Base-by-base conservation (phyloP, 2,888 invertebrate genomes). In the Noctua fimbriata region DNA sequence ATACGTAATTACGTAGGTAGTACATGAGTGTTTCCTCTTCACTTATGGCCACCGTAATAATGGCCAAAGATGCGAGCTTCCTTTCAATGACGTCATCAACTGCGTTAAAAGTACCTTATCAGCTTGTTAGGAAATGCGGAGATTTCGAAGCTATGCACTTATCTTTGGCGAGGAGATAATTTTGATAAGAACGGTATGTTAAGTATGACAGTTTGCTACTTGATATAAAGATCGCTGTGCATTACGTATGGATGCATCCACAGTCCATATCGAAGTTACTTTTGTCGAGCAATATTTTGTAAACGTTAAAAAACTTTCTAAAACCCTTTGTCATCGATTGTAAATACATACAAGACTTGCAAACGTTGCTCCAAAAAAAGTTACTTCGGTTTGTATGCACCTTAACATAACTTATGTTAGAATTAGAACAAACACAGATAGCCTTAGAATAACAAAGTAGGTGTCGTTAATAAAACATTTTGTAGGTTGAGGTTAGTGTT, bases 151-250 rank as follows among this genome's bases (percentile, higher is more conserved):
- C 47, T 71, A 73, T 73, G 79, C 67, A 70, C 73, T 88, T 88
- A 88, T 88, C 85, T 87, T 77, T 72, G 58, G 70, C 21, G 10
- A 41, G 69, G n/a, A 72, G 83, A 76, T 83, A 73, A 77, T 85
- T 81, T 16, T 84, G 88, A 88, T 88, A 87, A 87, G 84, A 5
- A 18, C 63, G 82, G 73, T 66, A 87, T 82, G 79, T 66, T 18
- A 71, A 67, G 21, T 66, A 66, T 63, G 69, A 69, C 28, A 44
- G 70, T 78, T 71, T 41, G 69, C 65, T 83, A 70, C 72, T 78
- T 67, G 47, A 71, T 70, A 28, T 18, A 18, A 18, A 9, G 12
- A 75, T 55, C 24, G 18, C 52, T 32, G 28, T 28, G 58, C 21
- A 16, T 74, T n/a, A n/a, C 16, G 10, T 44, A 44, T 41, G 41